Base-by-base conservation (phyloP, 2,888 invertebrate genomes). In the Maniola hyperantus region DNA sequence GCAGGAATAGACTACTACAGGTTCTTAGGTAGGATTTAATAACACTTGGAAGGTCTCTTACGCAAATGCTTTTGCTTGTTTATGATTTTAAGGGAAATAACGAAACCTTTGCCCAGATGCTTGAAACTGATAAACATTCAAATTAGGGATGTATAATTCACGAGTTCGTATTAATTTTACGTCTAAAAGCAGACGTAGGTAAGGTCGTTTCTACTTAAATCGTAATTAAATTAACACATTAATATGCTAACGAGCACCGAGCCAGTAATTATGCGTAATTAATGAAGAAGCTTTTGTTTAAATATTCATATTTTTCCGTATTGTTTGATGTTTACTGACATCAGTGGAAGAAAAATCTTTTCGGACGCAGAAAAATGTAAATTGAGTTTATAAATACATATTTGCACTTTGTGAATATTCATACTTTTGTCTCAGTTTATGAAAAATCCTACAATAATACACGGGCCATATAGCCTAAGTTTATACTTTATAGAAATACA, bases 201-300 rank as follows among this genome's bases (percentile, higher is more conserved):
- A 65, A 65, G 68, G 68, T 53, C 61, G 55, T 64, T 2, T 4
- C 26, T 26, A 26, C 26, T 26, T 26, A 26, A 18, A 54, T 54
- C 36, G 6, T 68, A 65, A 68, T 65, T 59, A 39, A 65, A 44
- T 68, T 68, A 68, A 42, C 53, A 18, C 57, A 18, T 57, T 58
- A 65, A 54, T 20, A 34, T 48, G 15, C 26, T 66, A 48, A 61
- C 60, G 44, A 66, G 65, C 13, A 18, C 5, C 15, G 10, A 18
- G 39, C 39, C 20, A 57, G 18, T 42, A 57, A 57, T 39, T 57
- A 57, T 57, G 42, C 57, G 18, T 5, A 42, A 57, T 34, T 54
- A 6, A 34, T 39, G 57, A 39, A 18, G 39, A 42, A 57, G 39
- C 18, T 57, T 55, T 36, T 39, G 55, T 36, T 26, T 36, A 18